Evolutionary conservation across 2,888 invertebrate genomes (phyloP).

Genomic region (Biston stratarius): DNA sequence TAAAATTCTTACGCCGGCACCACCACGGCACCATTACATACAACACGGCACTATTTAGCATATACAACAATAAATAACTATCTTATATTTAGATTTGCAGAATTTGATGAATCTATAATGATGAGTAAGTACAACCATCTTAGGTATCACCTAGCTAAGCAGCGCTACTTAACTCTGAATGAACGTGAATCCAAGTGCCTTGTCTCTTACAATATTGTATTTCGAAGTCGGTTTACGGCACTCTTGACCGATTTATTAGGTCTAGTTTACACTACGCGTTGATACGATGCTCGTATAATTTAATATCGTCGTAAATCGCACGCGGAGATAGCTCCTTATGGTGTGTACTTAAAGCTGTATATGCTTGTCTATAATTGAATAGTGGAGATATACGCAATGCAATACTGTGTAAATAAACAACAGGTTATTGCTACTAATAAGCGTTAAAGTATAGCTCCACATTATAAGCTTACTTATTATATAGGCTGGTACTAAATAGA

Average conservation of each 20-base stretch:
- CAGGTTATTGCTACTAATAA: background rate
- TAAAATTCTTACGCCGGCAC: too few species aligned
- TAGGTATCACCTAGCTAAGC: too few species aligned
- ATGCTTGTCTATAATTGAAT: slow-evolving; percentile 9
- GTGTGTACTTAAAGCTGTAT: slow-evolving; percentile 1
- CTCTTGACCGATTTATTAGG: slow-evolving; percentile 28
- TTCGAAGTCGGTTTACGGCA: slow-evolving; percentile 19
- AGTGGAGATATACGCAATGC: background rate
- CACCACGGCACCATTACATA: too few species aligned
- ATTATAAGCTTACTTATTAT: too few species aligned
- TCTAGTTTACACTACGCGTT: slow-evolving; percentile 33
- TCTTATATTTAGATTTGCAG: too few species aligned
- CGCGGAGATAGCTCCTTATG: slow-evolving; percentile 21
- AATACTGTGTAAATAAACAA: background rate
- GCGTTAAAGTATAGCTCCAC: background rate
- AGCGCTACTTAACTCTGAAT: too few species aligned
- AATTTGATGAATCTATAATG: background rate
- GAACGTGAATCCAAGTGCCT: slow-evolving; percentile 4
- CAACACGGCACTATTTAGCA: too few species aligned
- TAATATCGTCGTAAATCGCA: slow-evolving; percentile 32
- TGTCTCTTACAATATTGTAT: slow-evolving; percentile 11
- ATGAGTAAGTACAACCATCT: too few species aligned
- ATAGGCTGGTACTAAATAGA: too few species aligned
- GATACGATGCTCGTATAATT: slow-evolving; percentile 32
- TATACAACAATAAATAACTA: too few species aligned